Conservation (phyloP, 2,888 invertebrate species). For the Acrobasis repandana region DNA sequence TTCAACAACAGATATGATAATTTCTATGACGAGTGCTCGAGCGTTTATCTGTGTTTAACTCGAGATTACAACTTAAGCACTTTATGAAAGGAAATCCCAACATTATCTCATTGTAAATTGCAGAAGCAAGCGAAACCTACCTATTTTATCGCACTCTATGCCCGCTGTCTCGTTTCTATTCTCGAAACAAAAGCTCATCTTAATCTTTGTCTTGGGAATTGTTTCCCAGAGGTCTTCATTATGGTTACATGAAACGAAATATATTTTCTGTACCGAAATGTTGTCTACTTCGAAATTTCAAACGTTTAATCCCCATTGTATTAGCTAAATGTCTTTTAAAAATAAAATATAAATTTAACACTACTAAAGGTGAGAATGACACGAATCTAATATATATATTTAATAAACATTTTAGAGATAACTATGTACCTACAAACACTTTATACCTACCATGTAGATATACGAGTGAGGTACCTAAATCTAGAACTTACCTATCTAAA, state of each 20-base stretch:
- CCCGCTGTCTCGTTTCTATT: not conserved
- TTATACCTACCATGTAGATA: no score
- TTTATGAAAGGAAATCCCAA: not conserved
- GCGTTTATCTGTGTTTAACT: no score
- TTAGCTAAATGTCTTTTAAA: not conserved
- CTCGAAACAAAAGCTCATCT: not conserved
- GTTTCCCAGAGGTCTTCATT: not conserved
- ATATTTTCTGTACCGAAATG: not conserved
- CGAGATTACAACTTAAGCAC: no score
- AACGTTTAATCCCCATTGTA: not conserved
- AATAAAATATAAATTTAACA: no score
- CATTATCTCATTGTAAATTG: not conserved
- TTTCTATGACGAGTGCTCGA: no score
- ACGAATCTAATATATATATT: no score
- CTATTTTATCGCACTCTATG: not conserved
- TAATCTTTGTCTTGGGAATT: not conserved
- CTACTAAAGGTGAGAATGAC: no score
- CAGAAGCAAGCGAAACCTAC: not conserved
- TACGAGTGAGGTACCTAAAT: no score
- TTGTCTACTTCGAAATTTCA: not conserved
- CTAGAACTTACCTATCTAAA: no score
- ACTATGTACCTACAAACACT: no score
- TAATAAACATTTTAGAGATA: no score
- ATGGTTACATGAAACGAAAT: not conserved
- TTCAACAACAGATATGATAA: no score